Conservation (phyloP, 2,888 invertebrate species). For the Lasioglossum figueresi region DNA sequence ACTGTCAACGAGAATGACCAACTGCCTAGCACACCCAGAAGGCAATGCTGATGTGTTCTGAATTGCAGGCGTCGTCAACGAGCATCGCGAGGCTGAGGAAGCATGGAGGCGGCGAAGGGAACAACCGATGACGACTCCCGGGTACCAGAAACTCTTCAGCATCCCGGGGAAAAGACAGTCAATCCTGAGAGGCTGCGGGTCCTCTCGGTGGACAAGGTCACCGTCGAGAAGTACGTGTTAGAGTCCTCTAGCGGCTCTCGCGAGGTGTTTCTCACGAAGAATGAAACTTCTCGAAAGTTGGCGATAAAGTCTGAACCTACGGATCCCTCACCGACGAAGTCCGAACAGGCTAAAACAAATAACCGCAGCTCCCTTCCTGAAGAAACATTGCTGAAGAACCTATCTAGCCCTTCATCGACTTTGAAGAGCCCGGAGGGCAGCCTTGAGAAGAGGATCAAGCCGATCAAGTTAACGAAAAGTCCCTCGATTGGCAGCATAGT, state of each 20-base stretch:
- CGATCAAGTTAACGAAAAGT: constrained; percentile 68
- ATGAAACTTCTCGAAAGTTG: constrained; percentile 69
- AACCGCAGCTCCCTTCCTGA: constrained; percentile 29
- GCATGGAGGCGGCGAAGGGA: constrained; percentile 52
- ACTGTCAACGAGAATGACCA: neutral
- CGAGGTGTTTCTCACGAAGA: constrained; percentile 72
- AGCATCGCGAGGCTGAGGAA: constrained; percentile 16
- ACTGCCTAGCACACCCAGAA: neutral
- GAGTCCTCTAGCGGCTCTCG: constrained; percentile 67
- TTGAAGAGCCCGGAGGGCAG: constrained; percentile 8
- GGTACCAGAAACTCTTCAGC: neutral
- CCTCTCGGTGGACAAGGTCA: constrained; percentile 74
- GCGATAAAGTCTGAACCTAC: constrained; percentile 42
- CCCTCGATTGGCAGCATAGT: constrained; percentile 66
- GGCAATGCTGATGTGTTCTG: neutral
- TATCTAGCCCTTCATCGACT: constrained; percentile 33
- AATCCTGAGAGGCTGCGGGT: constrained; percentile 59
- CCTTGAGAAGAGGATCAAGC: constrained; percentile 64
- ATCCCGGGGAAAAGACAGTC: constrained; percentile 5
- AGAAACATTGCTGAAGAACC: neutral
- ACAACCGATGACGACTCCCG: constrained; percentile 19
- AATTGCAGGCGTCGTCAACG: constrained; percentile 54
- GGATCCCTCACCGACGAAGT: neutral
- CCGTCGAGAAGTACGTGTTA: constrained; percentile 74
- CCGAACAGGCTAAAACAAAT: neutral